A percentile compares a stretch with the other conserved stretches of the same genome.
phyloP scores from a whole-genome alignment of 1,140 invertebrate species.

The Armadillidium nasatum region DNA sequence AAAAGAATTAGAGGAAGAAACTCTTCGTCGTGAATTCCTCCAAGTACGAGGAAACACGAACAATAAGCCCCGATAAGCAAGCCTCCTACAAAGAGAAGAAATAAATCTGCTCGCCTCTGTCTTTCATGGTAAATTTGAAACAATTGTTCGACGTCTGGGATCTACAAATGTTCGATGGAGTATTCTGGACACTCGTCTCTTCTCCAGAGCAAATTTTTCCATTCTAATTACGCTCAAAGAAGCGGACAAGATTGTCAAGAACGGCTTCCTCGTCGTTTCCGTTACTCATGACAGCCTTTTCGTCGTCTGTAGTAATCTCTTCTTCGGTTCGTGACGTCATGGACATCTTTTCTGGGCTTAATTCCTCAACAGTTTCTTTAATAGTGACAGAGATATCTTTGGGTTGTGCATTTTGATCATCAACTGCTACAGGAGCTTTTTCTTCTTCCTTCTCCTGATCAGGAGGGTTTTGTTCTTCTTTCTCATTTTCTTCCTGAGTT shows the following conservation, averaged over 20 bases:
- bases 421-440: not conserved
- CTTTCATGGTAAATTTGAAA: constrained; percentile 36
- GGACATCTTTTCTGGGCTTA: not conserved
- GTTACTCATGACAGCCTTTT: constrained; percentile 1
- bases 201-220: constrained; percentile 39
- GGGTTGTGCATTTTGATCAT: not conserved
- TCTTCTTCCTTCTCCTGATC: not conserved
- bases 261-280: constrained; percentile 5
- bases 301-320: not conserved
- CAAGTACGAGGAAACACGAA: constrained; percentile 17
- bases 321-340: constrained; percentile 26
- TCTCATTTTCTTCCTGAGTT: constrained; percentile 28
- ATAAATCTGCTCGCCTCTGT: constrained; percentile 32
- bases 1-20: constrained; percentile 12
- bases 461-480: not conserved
- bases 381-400: not conserved
- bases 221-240: constrained; percentile 39
- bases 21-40: not conserved
- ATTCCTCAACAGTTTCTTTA: not conserved
- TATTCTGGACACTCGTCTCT: constrained; percentile 35
- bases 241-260: constrained; percentile 32
- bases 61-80: constrained; percentile 21
- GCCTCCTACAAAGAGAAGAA: constrained; percentile 30
- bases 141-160: constrained; percentile 36
- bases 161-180: constrained; percentile 39